Base-by-base conservation (phyloP, 2,113 vertebrate genomes). In the Peromyscus maniculatus region DNA sequence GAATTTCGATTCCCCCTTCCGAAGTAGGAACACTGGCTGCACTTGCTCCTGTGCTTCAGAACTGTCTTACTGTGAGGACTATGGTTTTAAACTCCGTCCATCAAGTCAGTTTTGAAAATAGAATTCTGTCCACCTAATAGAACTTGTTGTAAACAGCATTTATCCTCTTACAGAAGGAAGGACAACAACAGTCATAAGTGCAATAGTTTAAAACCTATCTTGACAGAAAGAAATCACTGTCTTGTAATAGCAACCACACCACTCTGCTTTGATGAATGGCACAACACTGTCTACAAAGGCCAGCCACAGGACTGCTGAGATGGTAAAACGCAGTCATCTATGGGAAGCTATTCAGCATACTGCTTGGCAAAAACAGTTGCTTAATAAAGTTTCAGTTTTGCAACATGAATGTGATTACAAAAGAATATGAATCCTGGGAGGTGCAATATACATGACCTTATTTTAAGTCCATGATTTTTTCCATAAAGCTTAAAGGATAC, bases 151-250 rank as follows among this genome's bases (percentile, higher is more conserved):
- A 95, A 94, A 87, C 17, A 97, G 46, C 36, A 82, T 75, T 92
- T 55, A 69, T 92, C 28, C 46, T 94, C 91, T 93, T 69, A 92
- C 89, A 21, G 93, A 97, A 97, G 80, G 11, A 89, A 93, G 66
- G 43, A 82, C 26, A 87, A 89, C 28, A 75, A 94, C 94, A 91
- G 43, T 93, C 28, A 1, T 62, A 88, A 92, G 52, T 80, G 33
- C 62, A 92, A 75, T 91, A 95, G 49, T 96, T 82, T 78, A 92
- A 95, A 96, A 75, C 36, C 17, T 89, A 52, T 83, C 66, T 93
- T n/a, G 55, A 93, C 28, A 94, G 78, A 86, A 93, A 97, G 21
- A 97, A 97, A 95, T 89, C 39, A 71, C 36, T 91, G 75, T 91
- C 39, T 82, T 96, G 4, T 79, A 95, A 95, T 49, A 97, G 92